Base-by-base conservation (phyloP, 2,113 vertebrate genomes). In the Ptychochromis oligacanthus region DNA sequence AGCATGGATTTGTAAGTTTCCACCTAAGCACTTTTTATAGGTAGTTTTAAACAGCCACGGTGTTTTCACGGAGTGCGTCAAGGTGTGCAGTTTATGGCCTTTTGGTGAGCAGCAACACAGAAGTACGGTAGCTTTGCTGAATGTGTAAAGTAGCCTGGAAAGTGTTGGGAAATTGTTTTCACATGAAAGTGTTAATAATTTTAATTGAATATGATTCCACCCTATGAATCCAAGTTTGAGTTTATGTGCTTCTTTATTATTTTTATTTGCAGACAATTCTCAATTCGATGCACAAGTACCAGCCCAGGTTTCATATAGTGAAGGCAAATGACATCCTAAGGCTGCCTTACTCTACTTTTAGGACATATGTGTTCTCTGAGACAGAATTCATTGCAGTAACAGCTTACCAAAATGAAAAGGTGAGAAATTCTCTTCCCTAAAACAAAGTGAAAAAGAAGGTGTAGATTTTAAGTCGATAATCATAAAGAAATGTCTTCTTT, bases 281-380 rank as follows among this genome's bases (percentile, higher is more conserved):
- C 85, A 99, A 98, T 94, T 99, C 98, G 36, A 99, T 99, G 98
- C 98, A 99, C 94, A 99, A 98, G 93, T 99, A 99, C 91, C 98
- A 99, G 82, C 98, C 98, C 4, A 93, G 98, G 26, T 97, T 99
- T 84, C 98, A 99, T 85, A 95, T 99, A 9, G 98, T 98, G 60
- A 95, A 96, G 91, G 97, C 97, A 22, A 97, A 97, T 58, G 97
- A 98, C 91, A 95, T 99, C 74, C 93, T 98, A 83, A 97, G 97
- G 89, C 96, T 99, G 24, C 98, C 98, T 1, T 97, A 97, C 75
- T 98, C 97, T 88, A 98, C 97, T 14, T 99, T 99, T 89, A 96
- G 96, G 89, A 99, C 97, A 0, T 99, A 97, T 31, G 95, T 99
- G 65, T 99, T 99, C 89, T 94, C 97, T 0, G 98, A 98, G 92